phyloP scores from a whole-genome alignment of 2,113 vertebrate genomes.

The Tricholaema leucomelas region DNA sequence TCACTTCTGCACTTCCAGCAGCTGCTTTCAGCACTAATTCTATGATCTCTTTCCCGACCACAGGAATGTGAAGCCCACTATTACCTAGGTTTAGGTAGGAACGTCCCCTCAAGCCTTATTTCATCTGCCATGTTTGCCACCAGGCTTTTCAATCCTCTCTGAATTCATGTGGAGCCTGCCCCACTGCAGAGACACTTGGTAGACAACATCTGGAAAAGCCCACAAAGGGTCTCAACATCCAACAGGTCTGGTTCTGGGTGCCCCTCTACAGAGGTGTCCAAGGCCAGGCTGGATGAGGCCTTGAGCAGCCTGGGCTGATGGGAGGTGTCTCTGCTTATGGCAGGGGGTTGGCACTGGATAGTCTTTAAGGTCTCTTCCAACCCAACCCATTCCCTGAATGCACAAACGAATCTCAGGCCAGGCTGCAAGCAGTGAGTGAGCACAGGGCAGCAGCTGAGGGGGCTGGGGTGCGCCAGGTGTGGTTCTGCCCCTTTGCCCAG shows the following conservation, averaged over 20 bases:
- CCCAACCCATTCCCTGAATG: not conserved
- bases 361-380: too few species aligned
- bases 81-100: not conserved
- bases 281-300: too few species aligned
- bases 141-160: not conserved
- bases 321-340: too few species aligned
- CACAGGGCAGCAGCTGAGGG: not conserved
- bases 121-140: not conserved
- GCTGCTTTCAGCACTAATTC: not conserved
- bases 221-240: not conserved
- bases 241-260: not conserved
- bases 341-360: too few species aligned
- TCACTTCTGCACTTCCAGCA: not conserved
- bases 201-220: not conserved
- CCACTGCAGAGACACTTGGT: not conserved
- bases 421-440: not conserved
- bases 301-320: too few species aligned
- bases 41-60: not conserved
- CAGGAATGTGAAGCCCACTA: not conserved
- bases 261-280: too few species aligned
- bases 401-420: not conserved
- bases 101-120: not conserved
- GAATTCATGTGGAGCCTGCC: not conserved
- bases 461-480: rapidly evolving
- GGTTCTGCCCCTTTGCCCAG: not conserved